A percentile compares a stretch with the other conserved stretches of the same genome.
phyloP scores from a whole-genome alignment of 2,888 invertebrate genomes.

The Acleris emargana region DNA sequence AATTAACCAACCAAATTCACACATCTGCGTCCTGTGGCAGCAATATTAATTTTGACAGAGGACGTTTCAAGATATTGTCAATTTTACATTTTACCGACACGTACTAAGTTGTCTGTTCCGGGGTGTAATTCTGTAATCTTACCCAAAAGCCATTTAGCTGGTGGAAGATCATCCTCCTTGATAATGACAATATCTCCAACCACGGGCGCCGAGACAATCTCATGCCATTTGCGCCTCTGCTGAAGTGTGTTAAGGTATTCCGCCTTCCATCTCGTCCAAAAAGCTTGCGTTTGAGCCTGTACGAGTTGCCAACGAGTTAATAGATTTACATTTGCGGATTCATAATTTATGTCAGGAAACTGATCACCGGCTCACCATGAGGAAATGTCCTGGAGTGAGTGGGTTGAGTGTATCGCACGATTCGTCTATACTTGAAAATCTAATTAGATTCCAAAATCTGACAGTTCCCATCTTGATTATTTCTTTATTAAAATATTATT shows the following conservation, averaged over 20 bases:
- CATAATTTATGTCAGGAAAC: slow-evolving; percentile 32
- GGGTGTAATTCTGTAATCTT: neutral
- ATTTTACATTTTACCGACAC: too few relatives aligned
- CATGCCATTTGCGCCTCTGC: slow-evolving; percentile 43
- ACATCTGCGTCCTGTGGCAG: too few relatives aligned
- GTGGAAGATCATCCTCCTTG: slow-evolving; percentile 31
- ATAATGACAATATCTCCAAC: slow-evolving; percentile 39
- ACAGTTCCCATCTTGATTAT: too few relatives aligned
- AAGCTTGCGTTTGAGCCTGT: slow-evolving; percentile 44
- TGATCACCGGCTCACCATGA: slow-evolving; percentile 38
- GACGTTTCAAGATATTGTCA: too few relatives aligned
- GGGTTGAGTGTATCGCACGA: neutral
- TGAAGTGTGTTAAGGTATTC: slow-evolving; percentile 43
- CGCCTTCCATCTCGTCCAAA: slow-evolving; percentile 43
- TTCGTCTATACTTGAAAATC: too few relatives aligned
- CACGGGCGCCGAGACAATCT: slow-evolving; percentile 22
- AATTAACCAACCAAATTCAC: too few relatives aligned
- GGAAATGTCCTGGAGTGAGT: slow-evolving; percentile 38
- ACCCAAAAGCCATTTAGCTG: slow-evolving; percentile 17
- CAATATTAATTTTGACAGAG: too few relatives aligned
- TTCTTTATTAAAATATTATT: too few relatives aligned
- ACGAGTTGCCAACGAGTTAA: slow-evolving; percentile 43
- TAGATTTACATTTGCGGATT: slow-evolving; percentile 4
- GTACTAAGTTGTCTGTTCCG: too few relatives aligned
- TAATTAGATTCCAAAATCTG: too few relatives aligned